Evolutionary conservation across 2,888 invertebrate species (phyloP).

Genomic region (Caenorhabditis panamensis): DNA sequence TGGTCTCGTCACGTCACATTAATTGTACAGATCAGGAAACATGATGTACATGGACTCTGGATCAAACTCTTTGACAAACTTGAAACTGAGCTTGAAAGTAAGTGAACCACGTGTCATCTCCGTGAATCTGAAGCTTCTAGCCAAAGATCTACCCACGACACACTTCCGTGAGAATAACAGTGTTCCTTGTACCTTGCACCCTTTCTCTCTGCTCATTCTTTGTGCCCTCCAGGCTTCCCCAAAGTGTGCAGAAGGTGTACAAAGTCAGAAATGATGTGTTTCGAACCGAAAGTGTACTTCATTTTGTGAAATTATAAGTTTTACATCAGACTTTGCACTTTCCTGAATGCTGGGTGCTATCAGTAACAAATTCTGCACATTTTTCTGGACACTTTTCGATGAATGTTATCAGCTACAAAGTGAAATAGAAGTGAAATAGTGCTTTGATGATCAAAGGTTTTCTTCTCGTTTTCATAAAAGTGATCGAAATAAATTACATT

Average conservation of each 20-base stretch:
- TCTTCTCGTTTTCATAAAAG: too few relatives aligned
- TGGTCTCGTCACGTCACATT: constrained; percentile 4
- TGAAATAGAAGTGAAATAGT: background rate
- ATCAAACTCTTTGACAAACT: too few relatives aligned
- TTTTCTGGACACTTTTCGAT: background rate
- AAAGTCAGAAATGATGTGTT: background rate
- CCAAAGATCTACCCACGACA: too few relatives aligned
- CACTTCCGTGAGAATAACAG: too few relatives aligned
- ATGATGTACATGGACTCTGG: background rate
- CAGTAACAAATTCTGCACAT: constrained; percentile 25
- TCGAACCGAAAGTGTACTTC: too few relatives aligned
- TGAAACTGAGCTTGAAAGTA: too few relatives aligned
- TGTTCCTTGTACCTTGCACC: background rate
- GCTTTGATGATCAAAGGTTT: background rate
- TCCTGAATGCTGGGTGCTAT: background rate
- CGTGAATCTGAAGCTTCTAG: too few relatives aligned
- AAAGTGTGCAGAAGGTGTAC: background rate
- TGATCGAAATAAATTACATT: too few relatives aligned
- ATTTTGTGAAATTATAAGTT: too few relatives aligned
- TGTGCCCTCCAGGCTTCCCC: background rate
- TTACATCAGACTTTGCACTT: too few relatives aligned
- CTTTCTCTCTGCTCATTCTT: background rate
- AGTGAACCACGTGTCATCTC: too few relatives aligned
- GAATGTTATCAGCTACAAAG: constrained; percentile 20
- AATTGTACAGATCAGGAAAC: background rate